A percentile compares a stretch with the other conserved stretches of the same genome.
phyloP scores from a whole-genome alignment of 2,888 invertebrate genomes.

The Glyphotaelius pellucidus region DNA sequence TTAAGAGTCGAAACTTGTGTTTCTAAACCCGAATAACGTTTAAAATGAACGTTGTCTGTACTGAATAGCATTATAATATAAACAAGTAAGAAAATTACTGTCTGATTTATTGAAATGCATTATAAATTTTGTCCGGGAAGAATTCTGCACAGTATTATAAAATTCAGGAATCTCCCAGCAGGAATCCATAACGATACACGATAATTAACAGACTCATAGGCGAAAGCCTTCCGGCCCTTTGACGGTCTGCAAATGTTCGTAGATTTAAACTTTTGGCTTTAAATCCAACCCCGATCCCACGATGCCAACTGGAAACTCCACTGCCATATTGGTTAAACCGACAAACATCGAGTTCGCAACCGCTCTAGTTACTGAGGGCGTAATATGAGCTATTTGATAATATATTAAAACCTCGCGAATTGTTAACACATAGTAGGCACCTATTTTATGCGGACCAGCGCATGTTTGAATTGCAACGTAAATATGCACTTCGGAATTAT shows the following conservation, averaged over 20 bases:
- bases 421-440: background rate
- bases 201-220: background rate
- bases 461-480: background rate
- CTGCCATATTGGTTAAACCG: conserved; percentile 10
- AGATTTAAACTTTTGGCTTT: conserved; percentile 38
- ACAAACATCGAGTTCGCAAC: conserved; percentile 6
- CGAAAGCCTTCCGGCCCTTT: conserved; percentile 21
- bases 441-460: background rate
- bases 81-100: no score
- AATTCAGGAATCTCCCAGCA: background rate
- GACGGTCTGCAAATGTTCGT: conserved; percentile 18
- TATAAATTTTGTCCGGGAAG: no score
- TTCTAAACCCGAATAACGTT: no score
- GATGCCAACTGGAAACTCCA: background rate
- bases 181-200: background rate
- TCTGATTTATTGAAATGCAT: no score
- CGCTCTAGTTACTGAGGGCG: background rate
- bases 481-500: background rate
- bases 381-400: background rate
- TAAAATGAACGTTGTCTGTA: no score
- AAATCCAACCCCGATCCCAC: background rate
- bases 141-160: background rate
- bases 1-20: no score
- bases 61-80: no score
- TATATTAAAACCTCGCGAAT: background rate